Evolutionary conservation across 2,797 vertebrate species (phyloP), one percentile per base, ranked within the genome.

Genomic region (Melanotaenia maccullochi): DNA sequence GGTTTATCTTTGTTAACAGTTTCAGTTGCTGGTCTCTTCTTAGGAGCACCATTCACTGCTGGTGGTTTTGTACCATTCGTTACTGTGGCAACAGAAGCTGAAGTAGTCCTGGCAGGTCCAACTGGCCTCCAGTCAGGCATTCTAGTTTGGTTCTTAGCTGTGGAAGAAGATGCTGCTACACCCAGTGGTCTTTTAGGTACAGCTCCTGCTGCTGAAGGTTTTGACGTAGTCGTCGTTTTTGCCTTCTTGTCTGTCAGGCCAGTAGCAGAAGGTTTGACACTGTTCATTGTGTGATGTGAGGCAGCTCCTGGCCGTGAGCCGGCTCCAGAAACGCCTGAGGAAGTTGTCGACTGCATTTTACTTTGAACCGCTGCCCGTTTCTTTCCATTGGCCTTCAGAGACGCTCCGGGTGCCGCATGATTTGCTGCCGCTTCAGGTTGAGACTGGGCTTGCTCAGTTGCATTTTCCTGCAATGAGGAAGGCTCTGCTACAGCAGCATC

Each of bases 111-210:
- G n/a, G 78, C 28, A 4, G 59, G 38, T 77, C 72, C 90, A 40
- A 47, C 69, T n/a, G 90, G 71, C 65, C 82, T 94, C 80, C 75
- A 90, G 20, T 93, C 91, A 25, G 85, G 76, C 25, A 71, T 81
- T 81, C 84, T 88, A 0, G 66, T 71, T 57, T 86, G 92, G 70
- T 77, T 86, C 64, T 73, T 92, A 67, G 75, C 67, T 0, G 51
- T 42, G 36, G 72, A 58, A 13, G 84, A 73, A 58, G 14, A 57
- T 3, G 79, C 75, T 22, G 89, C 57, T 1, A 35, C 62, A 18
- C 79, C 81, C 35, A 47, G 18, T 0, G 72, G 82, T 73, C 79
- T 89, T 90, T 89, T 94, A 25, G 88, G 65, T 9, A 72, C 56
- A 16, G 84, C 76, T 38, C 67, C 82, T 2, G 70, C 60, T 1